Base-by-base conservation (phyloP, 2,797 vertebrate species). In the Galaxias olidus region DNA sequence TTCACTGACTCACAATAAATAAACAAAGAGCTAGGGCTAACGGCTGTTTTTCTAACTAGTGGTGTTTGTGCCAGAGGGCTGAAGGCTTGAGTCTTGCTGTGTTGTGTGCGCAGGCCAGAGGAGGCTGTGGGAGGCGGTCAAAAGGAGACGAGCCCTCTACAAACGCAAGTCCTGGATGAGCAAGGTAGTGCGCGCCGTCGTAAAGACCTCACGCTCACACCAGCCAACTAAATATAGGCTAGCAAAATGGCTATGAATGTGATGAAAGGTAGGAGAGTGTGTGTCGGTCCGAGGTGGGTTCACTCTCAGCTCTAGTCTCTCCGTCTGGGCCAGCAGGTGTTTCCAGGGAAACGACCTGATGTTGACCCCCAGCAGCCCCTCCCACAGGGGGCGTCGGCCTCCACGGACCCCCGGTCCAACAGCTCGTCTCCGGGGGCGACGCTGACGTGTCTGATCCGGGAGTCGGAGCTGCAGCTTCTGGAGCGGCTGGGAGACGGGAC, bases 131-230 rank as follows among this genome's bases (percentile, higher is more conserved):
- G 97, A 99, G 76, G 96, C 96, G 0, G 96, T 99, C 66, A 99
- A 99, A 82, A 92, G 96, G 71, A 94, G 95, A 70, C 94, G 96
- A 80, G 95, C 96, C 0, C 89, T 98, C 83, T 97, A 93, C 71
- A 99, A 98, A 79, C 92, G 97, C 82, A 98, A 97, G 83, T 98
- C 97, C 11, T 99, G 97, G 97, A 97, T 98, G 96, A 97, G 95
- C 88, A 99, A 99, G 95, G 97, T 99, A 78, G 50, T 51, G 59
- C 15, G 17, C 42, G 15, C 41, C 10, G 20, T n/a, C 42, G 11
- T 9, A 6, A 30, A 30, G 30, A 30, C 50, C 61, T 11, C 45
- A 10, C n/a, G 58, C 44, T 56, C 49, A 66, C 56, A 66, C 19
- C 30, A 30, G 30, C 30, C 30, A 30, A 30, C 30, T 2, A 30